Percentiles rank a stretch among this genome's conserved stretches.
phyloP scores from a whole-genome alignment of 2,113 vertebrate species.

The Aptenodytes patagonicus region DNA sequence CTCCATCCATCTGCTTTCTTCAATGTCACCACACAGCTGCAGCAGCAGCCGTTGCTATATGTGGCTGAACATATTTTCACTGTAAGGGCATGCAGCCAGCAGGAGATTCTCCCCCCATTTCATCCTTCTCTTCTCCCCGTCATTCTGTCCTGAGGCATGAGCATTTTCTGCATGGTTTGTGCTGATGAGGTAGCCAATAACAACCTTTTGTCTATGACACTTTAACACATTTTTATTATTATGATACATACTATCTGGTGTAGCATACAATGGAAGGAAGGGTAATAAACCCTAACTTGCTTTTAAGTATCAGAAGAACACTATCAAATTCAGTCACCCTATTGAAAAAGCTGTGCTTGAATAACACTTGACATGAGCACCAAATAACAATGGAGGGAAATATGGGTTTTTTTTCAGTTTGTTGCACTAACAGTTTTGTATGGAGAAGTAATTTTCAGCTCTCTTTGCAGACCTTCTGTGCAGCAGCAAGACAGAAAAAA shows the following conservation, averaged over 20 bases:
- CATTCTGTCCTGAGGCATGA: not conserved
- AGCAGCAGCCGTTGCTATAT: not conserved
- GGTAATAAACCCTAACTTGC: not conserved
- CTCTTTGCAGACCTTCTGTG: not conserved
- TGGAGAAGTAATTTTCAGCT: not conserved
- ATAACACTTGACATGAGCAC: not conserved
- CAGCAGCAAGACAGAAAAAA: not conserved
- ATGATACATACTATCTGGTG: not conserved
- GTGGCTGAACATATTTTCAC: not conserved
- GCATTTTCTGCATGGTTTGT: not conserved
- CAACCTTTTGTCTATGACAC: not conserved
- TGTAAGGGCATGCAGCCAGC: not conserved
- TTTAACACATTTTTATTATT: not conserved
- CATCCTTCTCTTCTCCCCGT: not conserved
- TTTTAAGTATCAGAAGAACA: not conserved
- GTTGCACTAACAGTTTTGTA: not conserved
- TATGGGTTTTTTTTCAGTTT: not conserved
- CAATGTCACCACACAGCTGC: not conserved
- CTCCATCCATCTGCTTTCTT: not conserved
- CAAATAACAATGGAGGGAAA: not conserved
- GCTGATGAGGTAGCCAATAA: not conserved
- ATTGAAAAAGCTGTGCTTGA: not conserved
- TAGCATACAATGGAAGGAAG: not conserved
- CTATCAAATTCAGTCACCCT: not conserved
- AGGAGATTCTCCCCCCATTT: not conserved